Evolutionary conservation across 1,140 invertebrate species (phyloP).

Genomic region (Trachymyrmex septentrionalis): DNA sequence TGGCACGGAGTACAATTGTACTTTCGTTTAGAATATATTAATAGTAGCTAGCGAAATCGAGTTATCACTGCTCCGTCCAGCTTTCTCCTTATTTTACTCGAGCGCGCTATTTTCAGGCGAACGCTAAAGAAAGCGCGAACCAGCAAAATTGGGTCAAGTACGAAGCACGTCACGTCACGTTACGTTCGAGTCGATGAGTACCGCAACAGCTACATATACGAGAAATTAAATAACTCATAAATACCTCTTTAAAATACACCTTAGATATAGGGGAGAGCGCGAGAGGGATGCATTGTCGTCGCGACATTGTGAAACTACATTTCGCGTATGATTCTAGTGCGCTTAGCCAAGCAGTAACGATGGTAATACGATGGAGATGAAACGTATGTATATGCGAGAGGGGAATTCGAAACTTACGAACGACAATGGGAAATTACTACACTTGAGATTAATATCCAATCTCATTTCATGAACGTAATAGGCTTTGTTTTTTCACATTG

Average conservation of each 20-base stretch:
- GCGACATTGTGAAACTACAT: neutral
- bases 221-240: slow-evolving; percentile 44
- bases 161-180: slow-evolving; percentile 42
- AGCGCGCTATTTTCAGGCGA: slow-evolving; percentile 43
- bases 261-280: neutral
- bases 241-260: slow-evolving; percentile 5
- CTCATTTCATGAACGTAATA: neutral
- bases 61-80: slow-evolving; percentile 21
- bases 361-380: neutral
- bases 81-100: slow-evolving; percentile 48
- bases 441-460: slow-evolving; percentile 4
- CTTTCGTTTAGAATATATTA: slow-evolving; percentile 2
- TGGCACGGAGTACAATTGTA: neutral
- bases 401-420: neutral
- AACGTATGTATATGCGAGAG: neutral
- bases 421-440: slow-evolving; percentile 2
- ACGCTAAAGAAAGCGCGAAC: slow-evolving; percentile 25
- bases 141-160: slow-evolving; percentile 54
- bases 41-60: slow-evolving; percentile 27
- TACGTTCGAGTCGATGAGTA: slow-evolving; percentile 32
- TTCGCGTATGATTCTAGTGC: neutral
- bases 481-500: too few species aligned
- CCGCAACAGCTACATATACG: neutral
- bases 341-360: neutral
- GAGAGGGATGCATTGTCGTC: neutral